Conservation (phyloP, 2,888 invertebrate species). For the Lasioglossum villosulum region DNA sequence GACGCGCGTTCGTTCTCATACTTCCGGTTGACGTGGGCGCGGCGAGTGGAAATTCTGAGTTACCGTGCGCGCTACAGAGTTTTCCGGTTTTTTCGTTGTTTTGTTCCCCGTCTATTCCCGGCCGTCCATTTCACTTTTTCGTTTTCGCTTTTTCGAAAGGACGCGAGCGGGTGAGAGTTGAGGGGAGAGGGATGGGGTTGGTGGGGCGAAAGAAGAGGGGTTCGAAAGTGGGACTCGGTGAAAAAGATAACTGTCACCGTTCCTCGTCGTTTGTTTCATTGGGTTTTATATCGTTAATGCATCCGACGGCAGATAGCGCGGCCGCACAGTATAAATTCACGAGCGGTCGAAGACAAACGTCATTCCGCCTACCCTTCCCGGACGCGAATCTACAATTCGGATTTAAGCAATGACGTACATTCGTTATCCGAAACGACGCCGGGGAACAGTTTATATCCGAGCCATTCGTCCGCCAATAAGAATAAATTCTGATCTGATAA, state of each 20-base stretch:
- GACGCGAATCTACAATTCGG: slow-evolving; percentile 51
- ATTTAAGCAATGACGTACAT: slow-evolving; percentile 51
- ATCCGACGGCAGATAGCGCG: slow-evolving; percentile 36
- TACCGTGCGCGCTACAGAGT: not conserved
- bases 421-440: slow-evolving; percentile 41
- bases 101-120: not conserved
- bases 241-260: slow-evolving; percentile 17
- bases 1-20: not conserved
- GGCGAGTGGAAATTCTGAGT: slow-evolving; percentile 19
- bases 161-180: not conserved
- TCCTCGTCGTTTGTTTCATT: slow-evolving; percentile 12
- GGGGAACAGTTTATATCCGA: slow-evolving; percentile 26
- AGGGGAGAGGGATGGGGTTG: not conserved
- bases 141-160: not conserved
- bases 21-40: not conserved
- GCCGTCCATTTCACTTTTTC: not conserved
- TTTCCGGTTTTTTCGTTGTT: not conserved
- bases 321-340: slow-evolving; percentile 28
- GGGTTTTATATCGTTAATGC: slow-evolving; percentile 31
- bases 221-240: not conserved
- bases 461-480: slow-evolving; percentile 33
- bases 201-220: not conserved
- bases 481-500: slow-evolving; percentile 45
- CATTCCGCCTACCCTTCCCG: slow-evolving; percentile 15
- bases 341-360: slow-evolving; percentile 43